Evolutionary conservation across 2,797 vertebrate genomes (phyloP).

Genomic region (Parauchenoglanis punctatus): DNA sequence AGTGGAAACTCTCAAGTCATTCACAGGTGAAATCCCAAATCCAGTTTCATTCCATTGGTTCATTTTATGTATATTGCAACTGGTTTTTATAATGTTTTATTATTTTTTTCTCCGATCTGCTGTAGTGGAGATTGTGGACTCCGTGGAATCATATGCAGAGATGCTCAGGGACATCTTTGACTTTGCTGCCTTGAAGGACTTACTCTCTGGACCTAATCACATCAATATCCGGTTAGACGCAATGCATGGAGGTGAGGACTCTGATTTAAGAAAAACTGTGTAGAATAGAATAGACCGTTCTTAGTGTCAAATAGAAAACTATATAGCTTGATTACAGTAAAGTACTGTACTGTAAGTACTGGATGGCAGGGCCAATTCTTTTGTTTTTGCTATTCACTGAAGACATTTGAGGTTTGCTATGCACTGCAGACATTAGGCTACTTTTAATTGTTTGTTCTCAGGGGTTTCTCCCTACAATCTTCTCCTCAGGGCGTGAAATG

Average conservation of each 20-base stretch:
- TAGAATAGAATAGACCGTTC: neutral
- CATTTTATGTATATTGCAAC: neutral
- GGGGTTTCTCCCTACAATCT: too few relatives aligned
- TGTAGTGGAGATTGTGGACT: slow-evolving; percentile 96
- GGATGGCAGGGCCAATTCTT: too few relatives aligned
- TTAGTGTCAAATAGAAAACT: neutral
- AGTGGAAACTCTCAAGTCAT: slow-evolving; percentile 92
- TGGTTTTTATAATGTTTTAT: neutral
- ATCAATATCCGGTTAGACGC: slow-evolving; percentile 93
- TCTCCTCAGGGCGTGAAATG: too few relatives aligned
- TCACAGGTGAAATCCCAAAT: slow-evolving; percentile 79
- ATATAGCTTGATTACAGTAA: neutral
- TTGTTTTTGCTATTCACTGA: too few relatives aligned
- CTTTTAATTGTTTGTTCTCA: too few relatives aligned
- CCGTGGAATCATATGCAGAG: slow-evolving; percentile 89
- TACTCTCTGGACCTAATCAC: slow-evolving; percentile 87
- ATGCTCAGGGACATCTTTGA: slow-evolving; percentile 96
- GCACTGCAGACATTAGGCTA: too few relatives aligned
- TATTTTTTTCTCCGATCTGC: slow-evolving; percentile 14
- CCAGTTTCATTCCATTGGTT: neutral
- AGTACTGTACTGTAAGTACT: too few relatives aligned
- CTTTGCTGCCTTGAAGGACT: slow-evolving; percentile 89
- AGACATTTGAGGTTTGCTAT: too few relatives aligned
- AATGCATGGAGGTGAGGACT: slow-evolving; percentile 92
- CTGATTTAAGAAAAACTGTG: neutral